phyloP scores from a whole-genome alignment of 1,140 invertebrate genomes.

The Tetragonula clypearis region DNA sequence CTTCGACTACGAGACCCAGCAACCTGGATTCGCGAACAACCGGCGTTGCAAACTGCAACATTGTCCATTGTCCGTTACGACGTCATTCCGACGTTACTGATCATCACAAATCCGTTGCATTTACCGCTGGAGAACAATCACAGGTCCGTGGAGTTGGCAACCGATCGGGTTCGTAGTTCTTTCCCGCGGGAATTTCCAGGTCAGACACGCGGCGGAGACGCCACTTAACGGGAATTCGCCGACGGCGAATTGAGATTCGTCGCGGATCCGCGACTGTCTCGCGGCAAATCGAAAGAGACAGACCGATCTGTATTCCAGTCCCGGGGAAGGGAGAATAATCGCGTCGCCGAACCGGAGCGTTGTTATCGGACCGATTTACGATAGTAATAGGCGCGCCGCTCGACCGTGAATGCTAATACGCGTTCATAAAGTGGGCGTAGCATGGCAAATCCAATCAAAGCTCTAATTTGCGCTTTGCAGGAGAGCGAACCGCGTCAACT shows the following conservation, averaged over 20 bases:
- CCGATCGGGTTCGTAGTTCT: constrained; percentile 12
- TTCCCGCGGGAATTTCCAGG: constrained; percentile 26
- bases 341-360: constrained; percentile 40
- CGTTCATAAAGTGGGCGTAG: constrained; percentile 71
- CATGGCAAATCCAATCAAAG: constrained; percentile 76
- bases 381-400: constrained; percentile 63
- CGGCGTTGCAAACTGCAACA: neutral
- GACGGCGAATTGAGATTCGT: constrained; percentile 62
- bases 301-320: constrained; percentile 55
- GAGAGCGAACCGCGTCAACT: neutral
- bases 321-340: neutral
- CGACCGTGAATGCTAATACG: constrained; percentile 70
- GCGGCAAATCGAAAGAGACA: constrained; percentile 10
- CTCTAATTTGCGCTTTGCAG: constrained; percentile 54
- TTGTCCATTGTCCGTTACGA: constrained; percentile 9
- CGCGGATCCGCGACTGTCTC: constrained; percentile 30
- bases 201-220: constrained; percentile 2
- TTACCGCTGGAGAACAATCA: neutral
- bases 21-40: neutral
- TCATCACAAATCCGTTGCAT: constrained; percentile 3
- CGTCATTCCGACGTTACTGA: neutral
- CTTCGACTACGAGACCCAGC: neutral
- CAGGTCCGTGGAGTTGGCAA: constrained; percentile 15
- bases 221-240: constrained; percentile 42
- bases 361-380: constrained; percentile 67